phyloP scores from a whole-genome alignment of 1,140 invertebrate species.

The Sarcophaga peregrina region DNA sequence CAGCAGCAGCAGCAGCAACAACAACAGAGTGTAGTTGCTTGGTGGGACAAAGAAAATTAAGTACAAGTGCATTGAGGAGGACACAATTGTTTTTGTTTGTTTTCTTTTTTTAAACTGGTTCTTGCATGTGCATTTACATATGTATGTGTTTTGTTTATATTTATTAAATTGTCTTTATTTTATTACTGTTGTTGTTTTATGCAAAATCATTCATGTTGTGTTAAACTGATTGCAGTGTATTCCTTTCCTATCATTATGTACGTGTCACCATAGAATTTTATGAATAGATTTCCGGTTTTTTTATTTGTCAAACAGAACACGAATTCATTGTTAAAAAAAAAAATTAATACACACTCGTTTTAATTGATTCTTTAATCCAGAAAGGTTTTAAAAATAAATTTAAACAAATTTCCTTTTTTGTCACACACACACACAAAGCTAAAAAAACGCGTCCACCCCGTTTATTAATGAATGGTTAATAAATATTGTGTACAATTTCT shows the following conservation, averaged over 20 bases:
- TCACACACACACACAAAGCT: background rate
- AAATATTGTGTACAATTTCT: no score
- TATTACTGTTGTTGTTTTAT: background rate
- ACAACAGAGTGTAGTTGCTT: background rate
- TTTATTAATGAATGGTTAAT: background rate
- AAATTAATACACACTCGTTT: background rate
- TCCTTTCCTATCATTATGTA: background rate
- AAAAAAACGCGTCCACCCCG: no score
- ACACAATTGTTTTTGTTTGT: background rate
- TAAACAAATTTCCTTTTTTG: background rate
- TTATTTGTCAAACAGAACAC: background rate
- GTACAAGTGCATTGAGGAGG: background rate
- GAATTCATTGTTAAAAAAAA: background rate
- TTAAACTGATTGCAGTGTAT: no score
- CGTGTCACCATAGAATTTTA: background rate
- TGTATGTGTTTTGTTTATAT: background rate
- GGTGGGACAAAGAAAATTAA: background rate
- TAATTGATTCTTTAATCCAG: background rate
- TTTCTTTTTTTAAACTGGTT: background rate
- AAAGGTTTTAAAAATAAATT: background rate
- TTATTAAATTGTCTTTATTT: background rate
- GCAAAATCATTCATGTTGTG: no score
- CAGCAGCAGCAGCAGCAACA: background rate
- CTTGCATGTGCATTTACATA: background rate
- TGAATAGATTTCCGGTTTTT: background rate